phyloP scores from a whole-genome alignment of 2,113 vertebrate genomes.

The Alligator mississippiensis region DNA sequence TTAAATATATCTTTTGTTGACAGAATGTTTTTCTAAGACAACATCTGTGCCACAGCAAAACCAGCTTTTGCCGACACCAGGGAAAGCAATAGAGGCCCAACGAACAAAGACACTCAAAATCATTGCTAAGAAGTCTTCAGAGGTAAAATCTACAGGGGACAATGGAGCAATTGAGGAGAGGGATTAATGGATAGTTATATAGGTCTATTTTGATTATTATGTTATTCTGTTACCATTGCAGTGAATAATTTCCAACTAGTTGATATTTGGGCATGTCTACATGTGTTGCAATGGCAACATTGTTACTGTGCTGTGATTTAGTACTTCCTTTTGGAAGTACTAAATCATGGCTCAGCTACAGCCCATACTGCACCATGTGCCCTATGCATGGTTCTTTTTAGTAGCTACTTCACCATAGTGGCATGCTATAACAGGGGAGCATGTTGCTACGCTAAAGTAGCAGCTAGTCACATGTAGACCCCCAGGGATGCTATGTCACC shows the following conservation, averaged over 20 bases:
- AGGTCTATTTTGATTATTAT: constrained; percentile 19
- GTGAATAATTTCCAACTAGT: neutral
- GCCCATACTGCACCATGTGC: no score
- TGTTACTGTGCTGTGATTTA: no score
- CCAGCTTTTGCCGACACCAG: neutral
- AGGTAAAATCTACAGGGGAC: constrained; percentile 29
- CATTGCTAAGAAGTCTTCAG: constrained; percentile 40
- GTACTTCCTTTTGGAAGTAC: no score
- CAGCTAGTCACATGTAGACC: no score
- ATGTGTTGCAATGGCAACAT: no score
- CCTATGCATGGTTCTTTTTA: no score
- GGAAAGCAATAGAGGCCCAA: neutral
- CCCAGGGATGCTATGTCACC: no score
- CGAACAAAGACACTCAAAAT: constrained; percentile 1
- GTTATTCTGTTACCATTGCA: neutral
- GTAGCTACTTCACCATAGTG: no score
- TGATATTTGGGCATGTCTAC: neutral
- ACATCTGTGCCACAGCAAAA: constrained; percentile 24
- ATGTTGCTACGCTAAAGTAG: no score
- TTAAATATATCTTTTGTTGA: constrained; percentile 35
- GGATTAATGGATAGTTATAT: neutral
- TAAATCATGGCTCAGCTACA: no score
- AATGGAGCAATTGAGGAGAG: neutral
- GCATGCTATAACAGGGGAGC: no score
- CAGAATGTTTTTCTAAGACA: constrained; percentile 56